Conservation (phyloP, 2,888 invertebrate species). For the Spisula subtruncata region DNA sequence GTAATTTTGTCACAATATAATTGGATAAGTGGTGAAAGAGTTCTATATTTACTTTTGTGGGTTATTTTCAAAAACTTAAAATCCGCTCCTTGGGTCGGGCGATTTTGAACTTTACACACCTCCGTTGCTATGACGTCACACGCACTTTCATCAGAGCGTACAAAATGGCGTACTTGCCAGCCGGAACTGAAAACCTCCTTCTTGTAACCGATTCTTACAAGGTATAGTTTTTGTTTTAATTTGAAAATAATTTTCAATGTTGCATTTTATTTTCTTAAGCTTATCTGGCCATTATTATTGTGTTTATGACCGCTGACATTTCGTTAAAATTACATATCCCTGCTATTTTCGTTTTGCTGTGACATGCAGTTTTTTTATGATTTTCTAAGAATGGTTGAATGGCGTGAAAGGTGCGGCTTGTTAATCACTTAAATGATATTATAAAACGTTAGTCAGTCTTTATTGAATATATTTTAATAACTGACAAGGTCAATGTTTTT, state of each 20-base stretch:
- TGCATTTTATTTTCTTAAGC: not conserved
- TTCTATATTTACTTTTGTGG: too few species aligned
- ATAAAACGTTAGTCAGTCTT: too few species aligned
- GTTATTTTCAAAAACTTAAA: too few species aligned
- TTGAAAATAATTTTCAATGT: not conserved
- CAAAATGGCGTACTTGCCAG: conserved; percentile 81
- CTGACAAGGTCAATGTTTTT: too few species aligned
- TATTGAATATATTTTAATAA: too few species aligned
- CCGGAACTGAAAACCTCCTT: conserved; percentile 85
- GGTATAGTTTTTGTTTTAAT: conserved; percentile 75
- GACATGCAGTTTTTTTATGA: not conserved
- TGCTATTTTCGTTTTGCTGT: conserved; percentile 4
- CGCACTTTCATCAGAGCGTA: conserved; percentile 66
- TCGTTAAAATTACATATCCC: not conserved
- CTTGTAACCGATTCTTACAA: conserved; percentile 88
- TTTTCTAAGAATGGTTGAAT: not conserved
- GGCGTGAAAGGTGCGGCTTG: not conserved
- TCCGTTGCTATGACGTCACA: conserved; percentile 79
- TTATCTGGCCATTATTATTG: not conserved
- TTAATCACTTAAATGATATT: too few species aligned
- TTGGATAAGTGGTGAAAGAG: too few species aligned
- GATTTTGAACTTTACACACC: not conserved
- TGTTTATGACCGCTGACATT: not conserved
- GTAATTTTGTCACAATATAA: too few species aligned
- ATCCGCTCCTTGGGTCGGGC: not conserved